Percentiles rank a stretch among this genome's conserved stretches.
Conservation (phyloP, 2,888 invertebrate genomes). For the Plebejus argus region DNA sequence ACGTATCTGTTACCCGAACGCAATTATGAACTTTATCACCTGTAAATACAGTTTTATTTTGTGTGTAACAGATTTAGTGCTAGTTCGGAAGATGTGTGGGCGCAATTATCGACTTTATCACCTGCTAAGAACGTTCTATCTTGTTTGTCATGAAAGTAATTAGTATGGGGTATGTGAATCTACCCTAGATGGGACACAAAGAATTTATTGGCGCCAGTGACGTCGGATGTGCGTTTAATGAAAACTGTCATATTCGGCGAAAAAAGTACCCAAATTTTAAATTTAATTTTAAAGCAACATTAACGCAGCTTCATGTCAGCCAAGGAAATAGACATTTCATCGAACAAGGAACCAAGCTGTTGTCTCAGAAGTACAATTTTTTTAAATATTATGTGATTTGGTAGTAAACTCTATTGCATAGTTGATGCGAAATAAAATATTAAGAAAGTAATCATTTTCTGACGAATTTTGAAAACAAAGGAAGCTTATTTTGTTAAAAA, state of each 20-base stretch:
- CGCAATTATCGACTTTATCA: neutral
- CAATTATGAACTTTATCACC: neutral
- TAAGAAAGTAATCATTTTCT: neutral
- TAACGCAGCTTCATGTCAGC: too few relatives aligned
- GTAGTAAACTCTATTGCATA: too few relatives aligned
- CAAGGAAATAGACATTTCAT: too few relatives aligned
- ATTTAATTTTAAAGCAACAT: too few relatives aligned
- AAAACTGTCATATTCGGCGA: neutral
- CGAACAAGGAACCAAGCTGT: too few relatives aligned
- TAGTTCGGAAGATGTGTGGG: neutral
- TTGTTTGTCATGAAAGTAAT: neutral
- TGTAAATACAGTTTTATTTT: neutral
- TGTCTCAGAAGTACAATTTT: too few relatives aligned
- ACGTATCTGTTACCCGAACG: neutral
- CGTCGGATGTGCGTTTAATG: constrained; percentile 4
- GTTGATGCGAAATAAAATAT: too few relatives aligned
- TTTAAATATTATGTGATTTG: too few relatives aligned
- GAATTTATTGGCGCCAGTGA: neutral
- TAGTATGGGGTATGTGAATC: neutral
- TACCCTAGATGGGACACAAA: neutral
- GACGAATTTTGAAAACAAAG: neutral
- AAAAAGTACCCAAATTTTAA: neutral
- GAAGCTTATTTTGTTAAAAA: constrained; percentile 4
- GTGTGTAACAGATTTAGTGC: neutral
- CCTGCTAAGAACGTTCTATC: neutral